phyloP scores from a whole-genome alignment of 2,113 vertebrate species.

The Stigmatopora argus region DNA sequence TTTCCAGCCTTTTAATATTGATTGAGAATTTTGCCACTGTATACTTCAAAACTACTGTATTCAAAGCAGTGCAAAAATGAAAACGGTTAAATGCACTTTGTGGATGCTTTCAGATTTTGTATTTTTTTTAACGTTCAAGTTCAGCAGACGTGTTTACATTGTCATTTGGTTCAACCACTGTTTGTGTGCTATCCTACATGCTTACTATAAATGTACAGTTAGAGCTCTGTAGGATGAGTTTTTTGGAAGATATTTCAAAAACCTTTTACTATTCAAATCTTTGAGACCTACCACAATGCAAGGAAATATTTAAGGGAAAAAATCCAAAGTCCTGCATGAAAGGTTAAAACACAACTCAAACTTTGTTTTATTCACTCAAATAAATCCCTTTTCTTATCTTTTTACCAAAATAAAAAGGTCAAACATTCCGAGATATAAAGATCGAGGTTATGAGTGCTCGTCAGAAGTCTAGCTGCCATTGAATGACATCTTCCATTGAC shows the following conservation, averaged over 20 bases:
- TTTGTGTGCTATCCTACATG: slow-evolving; percentile 29
- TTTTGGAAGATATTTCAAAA: slow-evolving; percentile 40
- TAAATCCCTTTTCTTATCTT: slow-evolving; percentile 57
- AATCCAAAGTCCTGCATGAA: too few species aligned
- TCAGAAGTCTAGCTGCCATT: slow-evolving; percentile 57
- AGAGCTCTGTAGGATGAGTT: slow-evolving; percentile 48
- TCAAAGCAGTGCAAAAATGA: neutral
- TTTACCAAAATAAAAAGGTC: slow-evolving; percentile 76
- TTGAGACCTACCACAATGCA: too few species aligned
- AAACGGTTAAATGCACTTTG: slow-evolving; percentile 4
- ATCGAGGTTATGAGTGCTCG: slow-evolving; percentile 58
- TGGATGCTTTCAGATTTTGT: neutral
- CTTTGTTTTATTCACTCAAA: slow-evolving; percentile 72
- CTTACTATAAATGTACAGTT: slow-evolving; percentile 49
- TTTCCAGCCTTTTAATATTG: neutral
- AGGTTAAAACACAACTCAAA: neutral
- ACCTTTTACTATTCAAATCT: too few species aligned
- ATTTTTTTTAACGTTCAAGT: slow-evolving; percentile 2
- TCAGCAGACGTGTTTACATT: slow-evolving; percentile 30
- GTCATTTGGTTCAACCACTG: slow-evolving; percentile 24
- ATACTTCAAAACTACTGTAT: neutral
- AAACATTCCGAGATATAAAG: slow-evolving; percentile 74
- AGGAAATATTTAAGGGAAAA: too few species aligned
- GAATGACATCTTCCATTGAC: slow-evolving; percentile 64
- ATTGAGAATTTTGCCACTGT: neutral